Evolutionary conservation across 2,113 vertebrate species (phyloP), one percentile per base, ranked within the genome.

Genomic region (Ophiodon elongatus): DNA sequence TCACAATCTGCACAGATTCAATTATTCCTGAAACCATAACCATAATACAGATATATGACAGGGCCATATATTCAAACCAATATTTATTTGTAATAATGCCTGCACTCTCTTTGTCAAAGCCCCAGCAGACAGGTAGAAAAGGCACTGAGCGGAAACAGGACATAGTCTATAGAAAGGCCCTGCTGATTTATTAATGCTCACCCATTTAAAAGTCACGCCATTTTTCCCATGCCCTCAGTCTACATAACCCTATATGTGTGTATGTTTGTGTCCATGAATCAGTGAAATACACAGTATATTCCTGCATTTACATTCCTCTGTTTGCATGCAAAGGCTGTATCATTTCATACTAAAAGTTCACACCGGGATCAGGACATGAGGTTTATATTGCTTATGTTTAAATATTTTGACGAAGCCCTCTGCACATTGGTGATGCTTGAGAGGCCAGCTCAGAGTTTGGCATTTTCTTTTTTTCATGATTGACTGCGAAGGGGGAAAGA

Each of bases 11-110:
- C 86, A 91, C 84, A 86, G 79, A 93, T 95, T 95, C 91, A 94
- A 94, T 95, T 95, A 94, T 92, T 95, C 81, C 89, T 39, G 54
- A 89, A 90, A 76, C 84, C 84, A 93, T 89, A 93, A 85, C 83
- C 88, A 88, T 91, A 93, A 92, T 91, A 80, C 85, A 90, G 50
- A 71, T 70, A 80, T 83, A 85, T 87, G 92, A 91, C 92, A 90
- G 91, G 88, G 79, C 89, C 89, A 91, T 95, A 94, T 94, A 94
- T 95, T 94, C 89, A 91, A 84, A 94, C 88, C 88, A 87, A 93
- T 94, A 92, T 93, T 93, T 94, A 92, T 95, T 94, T 95, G 93
- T 90, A 92, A 93, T 92, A 94, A 94, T 73, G 93, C 83, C 89
- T 82, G 82, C 67, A 47, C 79, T 88, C 84, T 83, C 72, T 86